phyloP scores from a whole-genome alignment of 2,113 vertebrate species.

The Pseudorasbora parva region DNA sequence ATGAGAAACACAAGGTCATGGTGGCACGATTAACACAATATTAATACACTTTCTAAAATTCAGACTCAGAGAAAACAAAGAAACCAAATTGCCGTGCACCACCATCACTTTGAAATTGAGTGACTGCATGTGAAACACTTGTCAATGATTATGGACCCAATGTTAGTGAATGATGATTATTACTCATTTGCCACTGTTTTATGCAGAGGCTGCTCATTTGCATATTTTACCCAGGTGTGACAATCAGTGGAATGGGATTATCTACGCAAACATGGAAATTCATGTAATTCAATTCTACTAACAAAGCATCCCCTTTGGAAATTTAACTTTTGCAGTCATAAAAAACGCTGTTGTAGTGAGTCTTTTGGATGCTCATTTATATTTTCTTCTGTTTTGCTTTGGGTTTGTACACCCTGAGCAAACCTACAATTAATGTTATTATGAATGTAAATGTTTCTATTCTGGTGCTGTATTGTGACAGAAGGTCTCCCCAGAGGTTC shows the following conservation, averaged over 20 bases:
- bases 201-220: constrained; percentile 52
- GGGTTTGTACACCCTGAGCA: background rate
- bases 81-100: constrained; percentile 43
- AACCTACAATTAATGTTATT: background rate
- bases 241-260: constrained; percentile 58
- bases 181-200: constrained; percentile 55
- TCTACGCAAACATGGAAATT: constrained; percentile 54
- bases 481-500: background rate
- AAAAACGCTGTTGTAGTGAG: background rate
- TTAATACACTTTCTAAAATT: constrained; percentile 24
- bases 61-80: constrained; percentile 25
- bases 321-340: constrained; percentile 2
- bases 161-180: constrained; percentile 57
- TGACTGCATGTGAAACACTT: constrained; percentile 48
- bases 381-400: background rate
- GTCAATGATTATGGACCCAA: constrained; percentile 58
- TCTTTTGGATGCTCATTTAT: constrained; percentile 18
- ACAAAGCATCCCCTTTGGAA: constrained; percentile 54
- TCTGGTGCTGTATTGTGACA: background rate
- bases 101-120: constrained; percentile 56
- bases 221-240: constrained; percentile 62
- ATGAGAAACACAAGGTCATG: background rate
- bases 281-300: constrained; percentile 59
- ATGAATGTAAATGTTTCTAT: background rate
- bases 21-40: constrained; percentile 7